Conservation (phyloP, 2,113 vertebrate genomes). For the Calidris pygmaea region DNA sequence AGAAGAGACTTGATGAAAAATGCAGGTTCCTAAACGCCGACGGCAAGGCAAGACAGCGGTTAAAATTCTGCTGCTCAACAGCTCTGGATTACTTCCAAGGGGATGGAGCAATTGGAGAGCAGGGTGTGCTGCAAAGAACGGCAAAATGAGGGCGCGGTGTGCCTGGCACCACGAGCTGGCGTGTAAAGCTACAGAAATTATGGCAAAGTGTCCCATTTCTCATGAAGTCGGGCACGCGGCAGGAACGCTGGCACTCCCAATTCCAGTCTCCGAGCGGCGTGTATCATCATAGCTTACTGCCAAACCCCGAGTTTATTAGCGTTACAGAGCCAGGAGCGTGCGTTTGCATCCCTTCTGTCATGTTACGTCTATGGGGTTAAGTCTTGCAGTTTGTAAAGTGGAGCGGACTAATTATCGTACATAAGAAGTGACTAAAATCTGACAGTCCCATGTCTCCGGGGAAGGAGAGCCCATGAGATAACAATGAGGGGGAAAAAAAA, state of each 20-base stretch:
- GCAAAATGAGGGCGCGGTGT: background rate
- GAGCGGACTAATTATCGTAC: background rate
- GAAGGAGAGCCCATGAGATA: background rate
- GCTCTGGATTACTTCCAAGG: background rate
- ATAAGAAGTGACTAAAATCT: background rate
- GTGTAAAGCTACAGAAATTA: background rate
- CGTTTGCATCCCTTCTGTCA: background rate
- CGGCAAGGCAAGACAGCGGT: background rate
- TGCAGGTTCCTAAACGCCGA: background rate
- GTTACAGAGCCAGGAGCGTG: background rate
- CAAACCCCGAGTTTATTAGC: background rate
- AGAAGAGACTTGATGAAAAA: background rate
- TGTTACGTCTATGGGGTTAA: background rate
- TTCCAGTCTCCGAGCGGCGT: background rate
- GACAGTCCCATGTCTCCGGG: background rate
- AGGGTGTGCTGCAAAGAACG: background rate
- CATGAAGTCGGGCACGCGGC: slow-evolving; percentile 5
- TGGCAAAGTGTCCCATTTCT: slow-evolving; percentile 32
- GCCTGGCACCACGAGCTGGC: background rate
- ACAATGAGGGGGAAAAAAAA: background rate
- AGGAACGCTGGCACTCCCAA: background rate
- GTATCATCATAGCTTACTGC: background rate
- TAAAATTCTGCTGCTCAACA: slow-evolving; percentile 1
- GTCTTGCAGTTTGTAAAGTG: background rate
- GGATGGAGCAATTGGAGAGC: background rate